Evolutionary conservation across 2,888 invertebrate genomes (phyloP).

Genomic region (Pasiphila rectangulata): DNA sequence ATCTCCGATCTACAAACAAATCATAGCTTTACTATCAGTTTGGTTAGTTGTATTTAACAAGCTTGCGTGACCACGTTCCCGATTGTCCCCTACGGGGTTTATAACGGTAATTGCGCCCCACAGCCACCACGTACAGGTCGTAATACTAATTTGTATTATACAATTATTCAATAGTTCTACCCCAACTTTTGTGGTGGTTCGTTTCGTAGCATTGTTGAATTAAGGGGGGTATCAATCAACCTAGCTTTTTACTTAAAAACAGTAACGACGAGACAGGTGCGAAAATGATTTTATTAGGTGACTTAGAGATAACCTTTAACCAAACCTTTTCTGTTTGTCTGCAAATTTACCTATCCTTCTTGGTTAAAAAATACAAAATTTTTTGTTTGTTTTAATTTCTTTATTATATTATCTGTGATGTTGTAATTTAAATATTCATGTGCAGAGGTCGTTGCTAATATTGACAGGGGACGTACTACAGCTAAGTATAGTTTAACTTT

Average conservation of each 20-base stretch:
- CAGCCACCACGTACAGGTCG: slow-evolving; percentile 10
- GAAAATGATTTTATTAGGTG: neutral
- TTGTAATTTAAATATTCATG: too few relatives aligned
- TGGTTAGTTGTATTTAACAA: slow-evolving; percentile 14
- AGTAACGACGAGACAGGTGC: neutral
- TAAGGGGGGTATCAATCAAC: neutral
- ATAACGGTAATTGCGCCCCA: slow-evolving; percentile 15
- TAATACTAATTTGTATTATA: slow-evolving; percentile 21
- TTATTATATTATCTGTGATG: too few relatives aligned
- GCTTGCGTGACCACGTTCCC: slow-evolving; percentile 14
- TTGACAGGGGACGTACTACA: too few relatives aligned
- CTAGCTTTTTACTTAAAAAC: neutral
- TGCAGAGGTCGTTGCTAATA: too few relatives aligned
- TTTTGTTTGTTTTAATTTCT: too few relatives aligned
- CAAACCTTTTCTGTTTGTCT: too few relatives aligned
- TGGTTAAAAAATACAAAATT: too few relatives aligned
- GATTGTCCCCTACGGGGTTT: slow-evolving; percentile 6
- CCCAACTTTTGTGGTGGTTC: slow-evolving; percentile 3
- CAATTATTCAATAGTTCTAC: slow-evolving; percentile 11
- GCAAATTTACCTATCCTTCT: too few relatives aligned
- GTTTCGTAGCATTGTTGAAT: neutral
- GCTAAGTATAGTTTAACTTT: too few relatives aligned
- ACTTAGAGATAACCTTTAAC: too few relatives aligned
- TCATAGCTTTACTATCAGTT: slow-evolving; percentile 12
- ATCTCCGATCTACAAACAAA: slow-evolving; percentile 6